Base-by-base conservation (phyloP, 2,888 invertebrate genomes). In the Erebia aethiops region DNA sequence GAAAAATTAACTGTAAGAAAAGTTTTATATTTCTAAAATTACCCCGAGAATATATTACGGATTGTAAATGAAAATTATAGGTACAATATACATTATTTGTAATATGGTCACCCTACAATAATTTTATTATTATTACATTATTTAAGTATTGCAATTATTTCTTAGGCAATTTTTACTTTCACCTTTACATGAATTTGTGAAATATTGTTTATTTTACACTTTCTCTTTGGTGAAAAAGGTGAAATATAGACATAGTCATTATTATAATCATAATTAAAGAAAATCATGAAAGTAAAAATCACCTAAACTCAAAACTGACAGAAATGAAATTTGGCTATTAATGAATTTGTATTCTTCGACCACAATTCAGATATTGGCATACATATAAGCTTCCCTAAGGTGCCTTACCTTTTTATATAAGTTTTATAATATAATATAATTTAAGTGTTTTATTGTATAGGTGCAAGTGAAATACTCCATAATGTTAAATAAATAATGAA, bases 391-490 rank as follows among this genome's bases (percentile, higher is more conserved):
- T 90, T 91, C 90, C 89, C 77, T 75, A 73, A 87, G 89, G 92
- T 92, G 92, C 92, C 92, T 92, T 92, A 91, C 79, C 80, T 77
- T 80, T 77, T 75, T 18, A 62, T 21, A 79, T 77, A 79, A 75
- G 72, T 76, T 71, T 77, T 76, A 76, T 80, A 78, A 21, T 66
- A 66, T 66, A 78, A 43, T 66, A 66, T 46, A 54, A 54, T 65
- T 16, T 65, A 66, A 74, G 70, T 70, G 71, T 74, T 74, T 64
- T 74, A 76, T 80, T 81, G 81, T 81, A 82, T 88, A 89, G 90
- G 90, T 91, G 91, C 91, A 86, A 89, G 81, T 83, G 75, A 78
- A 86, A 92, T 92, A 91, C 92, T 92, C 92, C 82, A 75, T 89
- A 87, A 81, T 85, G 78, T 87, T 78, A 62, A 62, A 62, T 62